These are phyloP conservation scores for Lagria hirta DNA, from an alignment of 2,888 invertebrate genomes.

Conservation along the genomic window DNA sequence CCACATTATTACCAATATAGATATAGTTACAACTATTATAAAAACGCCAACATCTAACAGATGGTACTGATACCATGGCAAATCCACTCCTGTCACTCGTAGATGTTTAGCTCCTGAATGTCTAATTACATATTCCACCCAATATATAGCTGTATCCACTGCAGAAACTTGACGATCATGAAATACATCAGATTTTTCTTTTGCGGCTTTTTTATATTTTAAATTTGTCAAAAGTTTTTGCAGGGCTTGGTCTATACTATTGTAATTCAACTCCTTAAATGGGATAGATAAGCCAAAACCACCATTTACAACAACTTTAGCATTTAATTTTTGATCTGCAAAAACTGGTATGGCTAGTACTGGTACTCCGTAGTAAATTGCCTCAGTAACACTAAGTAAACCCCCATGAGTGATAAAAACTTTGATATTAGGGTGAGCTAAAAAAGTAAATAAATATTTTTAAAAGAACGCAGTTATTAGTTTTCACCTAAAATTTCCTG, in stretches of 20 bases:
- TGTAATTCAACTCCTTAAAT: conserved; percentile 45
- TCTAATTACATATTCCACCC: conserved; percentile 29
- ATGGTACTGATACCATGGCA: conserved; percentile 30
- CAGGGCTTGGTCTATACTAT: conserved; percentile 44
- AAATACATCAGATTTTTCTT: conserved; percentile 1
- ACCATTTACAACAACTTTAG: conserved; percentile 50
- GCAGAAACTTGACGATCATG: conserved; percentile 19
- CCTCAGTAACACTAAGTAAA: conserved; percentile 54
- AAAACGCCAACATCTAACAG: conserved; percentile 22
- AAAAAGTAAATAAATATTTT: not conserved
- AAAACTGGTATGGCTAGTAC: conserved; percentile 58
- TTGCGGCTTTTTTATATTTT: not conserved
- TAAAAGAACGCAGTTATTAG: conserved; percentile 1
- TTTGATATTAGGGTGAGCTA: conserved; percentile 54
- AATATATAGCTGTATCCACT: conserved; percentile 28
- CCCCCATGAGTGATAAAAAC: conserved; percentile 58
- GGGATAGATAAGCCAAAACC: conserved; percentile 53
- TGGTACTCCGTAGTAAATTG: conserved; percentile 55
- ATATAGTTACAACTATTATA: not conserved
- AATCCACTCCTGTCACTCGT: conserved; percentile 23
- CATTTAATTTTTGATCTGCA: conserved; percentile 58
- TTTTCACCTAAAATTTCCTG: conserved; percentile 17
- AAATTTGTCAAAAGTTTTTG: conserved; percentile 39
- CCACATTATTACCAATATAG: conserved; percentile 1
- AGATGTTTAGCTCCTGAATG: conserved; percentile 22